phyloP scores from a whole-genome alignment of 2,113 vertebrate species.

The Myotis lucifugus region DNA sequence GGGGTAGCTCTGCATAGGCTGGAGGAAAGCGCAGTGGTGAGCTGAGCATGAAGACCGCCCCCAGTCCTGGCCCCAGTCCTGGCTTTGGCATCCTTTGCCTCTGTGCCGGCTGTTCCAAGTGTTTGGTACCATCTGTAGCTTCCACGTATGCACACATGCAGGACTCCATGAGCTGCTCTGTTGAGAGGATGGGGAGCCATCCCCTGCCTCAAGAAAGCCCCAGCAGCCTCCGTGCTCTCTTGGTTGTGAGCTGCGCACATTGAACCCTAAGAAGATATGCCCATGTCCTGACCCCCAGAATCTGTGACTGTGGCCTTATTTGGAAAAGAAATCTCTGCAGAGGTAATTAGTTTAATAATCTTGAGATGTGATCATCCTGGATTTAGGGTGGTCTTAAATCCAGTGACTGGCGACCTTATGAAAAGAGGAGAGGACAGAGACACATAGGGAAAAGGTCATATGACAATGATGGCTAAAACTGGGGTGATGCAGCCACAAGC shows the following conservation, averaged over 20 bases:
- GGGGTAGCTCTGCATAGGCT: background rate
- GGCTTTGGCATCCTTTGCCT: background rate
- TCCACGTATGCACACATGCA: background rate
- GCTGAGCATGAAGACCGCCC: background rate
- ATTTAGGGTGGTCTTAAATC: background rate
- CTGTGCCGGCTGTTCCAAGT: constrained; percentile 31
- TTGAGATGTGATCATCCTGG: background rate
- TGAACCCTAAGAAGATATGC: background rate
- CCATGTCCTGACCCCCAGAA: background rate
- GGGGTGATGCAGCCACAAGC: background rate
- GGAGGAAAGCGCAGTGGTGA: background rate
- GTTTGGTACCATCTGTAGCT: constrained; percentile 46
- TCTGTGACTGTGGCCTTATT: background rate
- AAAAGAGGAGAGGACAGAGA: background rate
- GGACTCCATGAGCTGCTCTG: background rate
- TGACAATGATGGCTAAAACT: background rate
- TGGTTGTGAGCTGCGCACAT: background rate
- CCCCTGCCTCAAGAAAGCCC: background rate
- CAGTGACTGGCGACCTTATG: background rate
- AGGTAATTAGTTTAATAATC: background rate
- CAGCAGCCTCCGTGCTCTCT: background rate
- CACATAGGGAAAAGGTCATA: background rate
- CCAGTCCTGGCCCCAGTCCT: background rate
- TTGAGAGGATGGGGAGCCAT: background rate
- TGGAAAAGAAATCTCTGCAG: background rate